Percentiles rank a stretch among this genome's conserved stretches.
These are phyloP conservation scores for Seriola rivoliana DNA, from an alignment of 2,113 vertebrate genomes.

Conservation along the genomic window DNA sequence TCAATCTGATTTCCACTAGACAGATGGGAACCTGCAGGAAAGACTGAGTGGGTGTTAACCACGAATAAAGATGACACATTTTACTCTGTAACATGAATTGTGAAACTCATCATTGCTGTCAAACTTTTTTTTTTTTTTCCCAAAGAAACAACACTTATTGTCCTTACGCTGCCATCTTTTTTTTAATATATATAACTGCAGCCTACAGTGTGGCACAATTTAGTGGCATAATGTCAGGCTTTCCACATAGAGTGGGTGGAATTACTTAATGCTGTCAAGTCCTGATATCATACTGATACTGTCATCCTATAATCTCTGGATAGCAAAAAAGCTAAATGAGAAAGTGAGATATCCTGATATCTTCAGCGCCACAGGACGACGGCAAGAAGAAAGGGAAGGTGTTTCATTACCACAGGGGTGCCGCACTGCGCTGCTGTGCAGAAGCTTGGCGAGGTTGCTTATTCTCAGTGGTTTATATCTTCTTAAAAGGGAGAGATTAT, in stretches of 20 bases:
- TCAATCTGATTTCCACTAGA: constrained; percentile 5
- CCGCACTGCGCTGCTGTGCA: constrained; percentile 6
- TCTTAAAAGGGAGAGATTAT: constrained; percentile 58
- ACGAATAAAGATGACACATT: constrained; percentile 45
- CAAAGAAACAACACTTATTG: constrained; percentile 23
- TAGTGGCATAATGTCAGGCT: constrained; percentile 40
- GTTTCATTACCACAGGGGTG: constrained; percentile 54
- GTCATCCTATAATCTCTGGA: constrained; percentile 42
- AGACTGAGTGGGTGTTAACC: constrained; percentile 51
- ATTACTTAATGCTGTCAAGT: constrained; percentile 66
- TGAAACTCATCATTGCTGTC: constrained; percentile 44
- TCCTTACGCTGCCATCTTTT: constrained; percentile 12
- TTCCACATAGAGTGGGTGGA: constrained; percentile 53
- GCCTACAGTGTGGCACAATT: constrained; percentile 39
- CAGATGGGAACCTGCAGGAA: constrained; percentile 16
- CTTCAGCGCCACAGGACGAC: constrained; percentile 41
- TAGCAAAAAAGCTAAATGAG: constrained; percentile 49
- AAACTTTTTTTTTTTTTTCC: constrained; percentile 12
- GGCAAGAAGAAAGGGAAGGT: constrained; percentile 54
- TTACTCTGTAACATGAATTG: constrained; percentile 14
- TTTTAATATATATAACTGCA: constrained; percentile 29
- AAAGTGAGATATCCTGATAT: constrained; percentile 45
- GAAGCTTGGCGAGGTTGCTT: constrained; percentile 46
- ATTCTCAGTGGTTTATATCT: constrained; percentile 54
- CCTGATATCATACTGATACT: constrained; percentile 62